These are phyloP conservation scores for Abrostola tripartita DNA, from an alignment of 2,888 invertebrate species.

Conservation along the genomic window DNA sequence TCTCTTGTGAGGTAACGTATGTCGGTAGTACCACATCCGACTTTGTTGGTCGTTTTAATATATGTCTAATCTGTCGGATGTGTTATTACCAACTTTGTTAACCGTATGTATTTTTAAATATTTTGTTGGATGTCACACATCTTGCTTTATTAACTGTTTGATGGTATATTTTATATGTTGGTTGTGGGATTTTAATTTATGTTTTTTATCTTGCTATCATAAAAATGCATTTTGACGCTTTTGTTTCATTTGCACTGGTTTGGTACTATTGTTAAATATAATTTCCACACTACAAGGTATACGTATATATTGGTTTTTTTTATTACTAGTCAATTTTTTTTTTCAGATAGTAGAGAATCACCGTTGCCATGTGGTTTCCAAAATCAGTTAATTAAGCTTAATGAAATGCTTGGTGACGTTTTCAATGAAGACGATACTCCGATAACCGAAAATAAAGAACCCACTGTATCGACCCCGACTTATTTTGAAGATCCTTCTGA, in stretches of 20 bases:
- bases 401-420: slow-evolving; percentile 3
- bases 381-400: slow-evolving; percentile 1
- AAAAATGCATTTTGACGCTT: not conserved
- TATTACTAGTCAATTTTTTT: no score
- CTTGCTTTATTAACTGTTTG: not conserved
- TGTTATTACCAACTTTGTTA: slow-evolving; percentile 1
- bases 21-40: not conserved
- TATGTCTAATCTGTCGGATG: not conserved
- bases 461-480: not conserved
- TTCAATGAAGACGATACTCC: not conserved
- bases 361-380: not conserved
- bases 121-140: not conserved
- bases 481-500: not conserved
- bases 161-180: not conserved
- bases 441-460: slow-evolving; percentile 1
- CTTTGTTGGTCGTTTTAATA: slow-evolving; percentile 1
- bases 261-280: not conserved
- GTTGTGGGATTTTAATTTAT: not conserved
- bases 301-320: slow-evolving; percentile 2
- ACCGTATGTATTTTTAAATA: not conserved
- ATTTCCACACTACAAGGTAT: not conserved
- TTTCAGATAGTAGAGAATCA: not conserved
- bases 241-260: no score
- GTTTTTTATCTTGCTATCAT: not conserved
- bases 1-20: not conserved